phyloP scores from a whole-genome alignment of 2,797 vertebrate species.

The Halcyon leucocephala region DNA sequence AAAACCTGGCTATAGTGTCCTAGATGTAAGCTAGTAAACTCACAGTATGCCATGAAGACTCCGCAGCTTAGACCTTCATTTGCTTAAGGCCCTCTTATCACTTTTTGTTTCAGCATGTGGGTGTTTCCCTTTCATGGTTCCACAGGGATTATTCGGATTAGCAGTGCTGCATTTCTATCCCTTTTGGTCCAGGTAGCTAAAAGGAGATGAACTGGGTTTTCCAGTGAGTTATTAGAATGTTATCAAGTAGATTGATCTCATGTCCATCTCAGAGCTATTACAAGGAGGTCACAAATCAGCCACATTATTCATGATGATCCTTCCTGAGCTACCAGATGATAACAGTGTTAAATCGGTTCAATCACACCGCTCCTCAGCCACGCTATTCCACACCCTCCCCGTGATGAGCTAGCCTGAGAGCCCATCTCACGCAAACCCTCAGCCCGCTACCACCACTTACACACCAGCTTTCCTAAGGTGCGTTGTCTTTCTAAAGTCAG shows the following conservation, averaged over 20 bases:
- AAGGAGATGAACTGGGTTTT: background rate
- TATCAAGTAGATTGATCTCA: background rate
- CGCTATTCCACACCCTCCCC: background rate
- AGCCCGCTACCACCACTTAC: background rate
- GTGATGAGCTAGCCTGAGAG: background rate
- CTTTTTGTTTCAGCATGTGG: background rate
- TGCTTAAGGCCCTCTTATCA: background rate
- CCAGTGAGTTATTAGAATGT: background rate
- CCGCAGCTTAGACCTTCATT: background rate
- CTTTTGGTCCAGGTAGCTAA: background rate
- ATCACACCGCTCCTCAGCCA: background rate
- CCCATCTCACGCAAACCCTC: background rate
- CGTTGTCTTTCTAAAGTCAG: background rate
- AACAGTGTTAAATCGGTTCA: background rate
- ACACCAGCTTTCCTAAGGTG: background rate
- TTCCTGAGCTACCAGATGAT: background rate
- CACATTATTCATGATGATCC: background rate
- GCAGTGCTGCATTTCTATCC: background rate
- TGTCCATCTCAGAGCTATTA: background rate
- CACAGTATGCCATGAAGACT: background rate
- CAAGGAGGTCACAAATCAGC: background rate
- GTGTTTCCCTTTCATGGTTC: background rate
- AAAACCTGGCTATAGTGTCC: background rate
- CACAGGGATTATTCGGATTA: conserved; percentile 1
- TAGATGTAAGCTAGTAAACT: background rate